Evolutionary conservation across 2,113 vertebrate species (phyloP), one percentile per base, ranked within the genome.

Genomic region (Poecilia latipinna): DNA sequence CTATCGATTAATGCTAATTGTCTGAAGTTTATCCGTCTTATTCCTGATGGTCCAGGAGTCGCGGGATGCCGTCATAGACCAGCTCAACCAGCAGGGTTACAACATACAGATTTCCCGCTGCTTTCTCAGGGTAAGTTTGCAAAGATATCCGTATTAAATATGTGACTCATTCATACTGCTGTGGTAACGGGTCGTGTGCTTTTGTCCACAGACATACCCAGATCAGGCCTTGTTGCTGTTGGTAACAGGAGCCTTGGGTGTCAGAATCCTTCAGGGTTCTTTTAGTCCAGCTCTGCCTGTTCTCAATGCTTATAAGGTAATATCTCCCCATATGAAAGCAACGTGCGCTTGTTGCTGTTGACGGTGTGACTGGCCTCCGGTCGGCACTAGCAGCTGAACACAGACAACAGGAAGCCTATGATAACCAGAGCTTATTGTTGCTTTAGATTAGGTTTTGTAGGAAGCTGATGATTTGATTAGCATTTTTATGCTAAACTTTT

Each of bases 221-320:
- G 82, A 93, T 57, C 93, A 95, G 80, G 89, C 92, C 11, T 48
- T 93, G 81, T 61, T 95, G 73, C 85, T 95, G 29, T 62, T 95
- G 80, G 88, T 89, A 10, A 92, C 84, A 0, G 90, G 89, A 42
- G 93, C 92, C 68, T 84, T 95, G 61, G 37, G 48, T n/a, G 4
- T 66, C 12, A 81, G 90, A 10, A 89, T 94, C 44, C 11, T 78
- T 4, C 1, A 57, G 1, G 66, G 32, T 0, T 1, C 69, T 51
- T 70, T 93, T 39, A 65, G 8, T 64, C 90, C 92, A 5, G 65
- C 72, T 17, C 62, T 92, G 4, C 70, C 79, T 1, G 70, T 93
- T 13, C 61, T 93, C 54, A 63, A 72, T 19, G 61, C 82, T 0
- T 93, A 87, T 67, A 79, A 87, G 90, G 94, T 95, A 86, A 79